Conservation (phyloP, 1,140 invertebrate species). For the Procambarus virginalis region DNA sequence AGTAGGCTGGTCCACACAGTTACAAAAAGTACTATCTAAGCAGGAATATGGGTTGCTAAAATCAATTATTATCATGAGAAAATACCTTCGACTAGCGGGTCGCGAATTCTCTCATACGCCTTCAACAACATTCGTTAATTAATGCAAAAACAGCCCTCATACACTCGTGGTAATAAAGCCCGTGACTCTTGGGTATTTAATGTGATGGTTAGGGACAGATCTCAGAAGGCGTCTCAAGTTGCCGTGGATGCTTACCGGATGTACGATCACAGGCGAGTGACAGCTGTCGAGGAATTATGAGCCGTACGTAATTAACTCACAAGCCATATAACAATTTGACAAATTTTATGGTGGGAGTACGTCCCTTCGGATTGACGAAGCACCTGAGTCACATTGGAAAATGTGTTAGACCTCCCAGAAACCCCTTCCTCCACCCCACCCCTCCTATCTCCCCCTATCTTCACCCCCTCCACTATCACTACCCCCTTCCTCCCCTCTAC, state of each 20-base stretch:
- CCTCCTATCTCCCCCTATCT: no score
- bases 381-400: conserved; percentile 6
- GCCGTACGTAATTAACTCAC: conserved; percentile 40
- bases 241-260: conserved; percentile 50
- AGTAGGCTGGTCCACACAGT: no score
- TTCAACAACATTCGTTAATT: neutral
- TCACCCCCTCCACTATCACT: no score
- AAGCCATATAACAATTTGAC: conserved; percentile 36
- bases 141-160: neutral
- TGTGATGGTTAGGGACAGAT: neutral
- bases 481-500: no score
- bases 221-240: neutral
- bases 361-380: conserved; percentile 29
- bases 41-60: no score
- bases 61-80: no score
- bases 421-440: neutral
- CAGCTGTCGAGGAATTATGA: conserved; percentile 49
- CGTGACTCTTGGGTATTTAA: conserved; percentile 18
- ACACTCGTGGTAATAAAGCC: conserved; percentile 1
- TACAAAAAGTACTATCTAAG: no score
- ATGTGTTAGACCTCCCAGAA: neutral
- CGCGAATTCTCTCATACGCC: no score
- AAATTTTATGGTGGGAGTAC: conserved; percentile 45
- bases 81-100: no score
- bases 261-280: conserved; percentile 18